Percentiles rank a stretch among this genome's conserved stretches.
These are phyloP conservation scores for Eilema griseolum DNA, from an alignment of 2,888 invertebrate genomes.

Conservation along the genomic window DNA sequence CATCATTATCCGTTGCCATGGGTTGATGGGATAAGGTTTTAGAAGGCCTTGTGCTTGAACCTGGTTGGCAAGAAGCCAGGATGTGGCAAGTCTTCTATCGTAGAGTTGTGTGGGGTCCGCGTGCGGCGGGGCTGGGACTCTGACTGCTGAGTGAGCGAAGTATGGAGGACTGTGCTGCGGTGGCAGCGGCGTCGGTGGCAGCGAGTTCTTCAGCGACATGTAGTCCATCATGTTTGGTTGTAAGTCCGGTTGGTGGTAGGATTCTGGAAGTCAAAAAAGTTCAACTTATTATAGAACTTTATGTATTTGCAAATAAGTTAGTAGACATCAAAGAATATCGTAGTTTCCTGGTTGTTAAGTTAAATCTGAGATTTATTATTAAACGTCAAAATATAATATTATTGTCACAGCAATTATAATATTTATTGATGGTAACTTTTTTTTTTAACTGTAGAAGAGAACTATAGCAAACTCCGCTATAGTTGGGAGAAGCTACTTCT, in stretches of 20 bases:
- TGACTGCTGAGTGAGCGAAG: slow-evolving; percentile 77
- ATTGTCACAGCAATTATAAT: no score
- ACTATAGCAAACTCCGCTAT: no score
- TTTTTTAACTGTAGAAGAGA: no score
- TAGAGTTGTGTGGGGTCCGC: slow-evolving; percentile 73
- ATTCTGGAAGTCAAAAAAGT: slow-evolving; percentile 69
- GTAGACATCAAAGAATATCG: neutral
- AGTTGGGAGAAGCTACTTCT: no score
- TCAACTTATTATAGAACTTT: neutral
- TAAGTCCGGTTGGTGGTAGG: slow-evolving; percentile 73
- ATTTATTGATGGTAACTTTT: no score
- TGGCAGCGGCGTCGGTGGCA: slow-evolving; percentile 66
- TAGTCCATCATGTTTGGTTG: slow-evolving; percentile 80
- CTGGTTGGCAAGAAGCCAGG: slow-evolving; percentile 86
- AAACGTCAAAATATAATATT: no score
- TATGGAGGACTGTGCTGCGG: slow-evolving; percentile 72
- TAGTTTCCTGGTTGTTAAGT: no score
- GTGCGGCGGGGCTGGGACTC: slow-evolving; percentile 75
- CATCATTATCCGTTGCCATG: slow-evolving; percentile 88
- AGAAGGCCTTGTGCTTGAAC: slow-evolving; percentile 81
- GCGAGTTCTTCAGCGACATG: slow-evolving; percentile 76
- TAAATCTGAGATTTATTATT: neutral
- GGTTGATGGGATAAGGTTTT: slow-evolving; percentile 84
- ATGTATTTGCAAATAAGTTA: neutral
- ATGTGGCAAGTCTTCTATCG: slow-evolving; percentile 84